Percentiles rank a stretch among this genome's conserved stretches.
These are phyloP conservation scores for Petrolisthes manimaculis DNA, from an alignment of 2,888 invertebrate genomes.

Conservation along the genomic window DNA sequence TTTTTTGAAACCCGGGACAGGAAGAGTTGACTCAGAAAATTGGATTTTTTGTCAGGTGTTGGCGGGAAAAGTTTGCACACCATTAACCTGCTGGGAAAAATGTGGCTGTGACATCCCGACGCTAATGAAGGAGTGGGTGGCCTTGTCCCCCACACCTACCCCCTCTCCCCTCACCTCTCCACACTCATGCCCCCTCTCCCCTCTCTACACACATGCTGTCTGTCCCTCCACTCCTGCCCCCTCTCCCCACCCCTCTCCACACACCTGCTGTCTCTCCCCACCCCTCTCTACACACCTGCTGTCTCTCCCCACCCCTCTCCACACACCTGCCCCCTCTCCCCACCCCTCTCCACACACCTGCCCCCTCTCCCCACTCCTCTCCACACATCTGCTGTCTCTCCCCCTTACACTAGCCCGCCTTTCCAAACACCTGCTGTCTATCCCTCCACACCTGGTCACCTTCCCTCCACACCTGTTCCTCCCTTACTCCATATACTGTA, in stretches of 20 bases:
- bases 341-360: not conserved
- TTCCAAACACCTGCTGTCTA: too few relatives aligned
- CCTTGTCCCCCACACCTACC: not conserved
- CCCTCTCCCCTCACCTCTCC: not conserved
- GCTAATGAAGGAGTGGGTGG: conserved; percentile 27
- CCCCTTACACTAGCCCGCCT: too few relatives aligned
- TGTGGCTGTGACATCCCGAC: conserved; percentile 20
- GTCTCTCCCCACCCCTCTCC: not conserved
- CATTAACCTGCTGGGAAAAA: conserved; percentile 30
- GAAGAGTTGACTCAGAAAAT: conserved; percentile 24
- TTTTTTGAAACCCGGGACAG: not conserved
- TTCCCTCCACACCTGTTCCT: too few relatives aligned
- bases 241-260: not conserved
- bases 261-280: not conserved
- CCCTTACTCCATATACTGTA: too few relatives aligned
- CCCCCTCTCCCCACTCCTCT: not conserved
- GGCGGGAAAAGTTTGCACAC: conserved; percentile 35
- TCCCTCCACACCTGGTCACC: too few relatives aligned
- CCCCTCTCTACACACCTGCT: not conserved
- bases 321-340: not conserved
- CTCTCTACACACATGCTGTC: not conserved
- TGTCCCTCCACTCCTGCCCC: not conserved
- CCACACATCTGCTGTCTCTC: not conserved
- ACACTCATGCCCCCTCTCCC: not conserved
- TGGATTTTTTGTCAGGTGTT: conserved; percentile 25